These are phyloP conservation scores for Chionis minor DNA, from an alignment of 2,113 vertebrate species.

Conservation along the genomic window DNA sequence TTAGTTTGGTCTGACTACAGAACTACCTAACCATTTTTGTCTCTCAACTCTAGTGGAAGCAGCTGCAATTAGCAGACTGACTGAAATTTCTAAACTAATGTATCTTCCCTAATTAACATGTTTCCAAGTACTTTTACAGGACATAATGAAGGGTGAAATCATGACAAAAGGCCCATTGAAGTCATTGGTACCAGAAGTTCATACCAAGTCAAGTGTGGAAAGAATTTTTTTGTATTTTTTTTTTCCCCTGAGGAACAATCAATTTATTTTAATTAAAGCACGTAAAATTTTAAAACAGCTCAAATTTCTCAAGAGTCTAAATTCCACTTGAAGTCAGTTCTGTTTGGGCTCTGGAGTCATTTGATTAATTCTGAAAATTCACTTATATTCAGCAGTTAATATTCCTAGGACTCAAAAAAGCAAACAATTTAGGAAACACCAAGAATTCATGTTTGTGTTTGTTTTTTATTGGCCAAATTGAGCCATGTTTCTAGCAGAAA, in stretches of 20 bases:
- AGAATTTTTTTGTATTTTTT: neutral
- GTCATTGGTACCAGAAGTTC: neutral
- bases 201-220: neutral
- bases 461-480: neutral
- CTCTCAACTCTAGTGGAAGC: neutral
- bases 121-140: neutral
- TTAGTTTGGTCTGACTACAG: neutral
- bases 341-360: neutral
- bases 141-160: neutral
- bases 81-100: neutral
- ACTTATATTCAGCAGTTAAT: neutral
- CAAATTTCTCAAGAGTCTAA: neutral
- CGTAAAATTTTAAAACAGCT: neutral
- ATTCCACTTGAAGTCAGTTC: neutral
- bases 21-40: neutral
- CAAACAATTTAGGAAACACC: neutral
- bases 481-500: neutral
- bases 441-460: neutral
- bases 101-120: neutral
- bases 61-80: constrained; percentile 6
- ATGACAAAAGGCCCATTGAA: neutral
- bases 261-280: neutral
- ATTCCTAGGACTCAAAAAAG: neutral
- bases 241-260: neutral
- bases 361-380: neutral